Base-by-base conservation (phyloP, 2,797 vertebrate genomes). In the Myotis myotis region DNA sequence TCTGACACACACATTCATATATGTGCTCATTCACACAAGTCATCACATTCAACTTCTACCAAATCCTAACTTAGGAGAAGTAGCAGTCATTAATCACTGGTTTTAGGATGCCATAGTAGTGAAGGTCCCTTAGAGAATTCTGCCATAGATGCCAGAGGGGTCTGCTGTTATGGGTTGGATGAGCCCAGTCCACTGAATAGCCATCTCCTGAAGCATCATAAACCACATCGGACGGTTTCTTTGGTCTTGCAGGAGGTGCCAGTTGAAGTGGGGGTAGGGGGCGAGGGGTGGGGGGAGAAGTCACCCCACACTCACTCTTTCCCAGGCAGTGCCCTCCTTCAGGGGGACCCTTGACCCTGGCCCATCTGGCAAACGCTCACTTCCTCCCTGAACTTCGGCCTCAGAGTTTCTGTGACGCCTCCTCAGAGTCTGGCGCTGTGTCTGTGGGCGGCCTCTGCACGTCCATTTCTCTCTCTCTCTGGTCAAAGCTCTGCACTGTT, bases 291-390 rank as follows among this genome's bases (percentile, higher is more conserved):
- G 2, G 8, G 17, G 33, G 10, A 30, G 25, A 0, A 11, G 28
- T 33, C 11, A 19, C 19, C 33, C 3, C 36, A 28, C 2, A 9
- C 10, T 71, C 1, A 0, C 25, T 19, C 8, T 17, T 3, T 7
- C 55, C 38, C 10, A 22, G 53, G 3, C 28, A 28, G 10, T 2
- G 16, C 9, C 9, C 19, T 90, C 51, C 13, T 87, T 23, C 1
- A 0, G 16, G 30, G 6, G 23, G 10, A 13, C 10, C 3, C 6
- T 81, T 51, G 1, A 12, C 11, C 1, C 8, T 38, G 3, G 6
- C n/a, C n/a, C 44, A 20, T 8, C 53, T 12, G 9, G 13, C 20
- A 12, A 60, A 20, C 3, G 0, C 25, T 91, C 83, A 12, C 17
- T 53, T 23, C 8, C 47, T 30, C 47, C 22, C 62, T 82, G 8